Evolutionary conservation across 2,113 vertebrate genomes (phyloP), one percentile per base, ranked within the genome.

Genomic region (Chlamydotis undulata): DNA sequence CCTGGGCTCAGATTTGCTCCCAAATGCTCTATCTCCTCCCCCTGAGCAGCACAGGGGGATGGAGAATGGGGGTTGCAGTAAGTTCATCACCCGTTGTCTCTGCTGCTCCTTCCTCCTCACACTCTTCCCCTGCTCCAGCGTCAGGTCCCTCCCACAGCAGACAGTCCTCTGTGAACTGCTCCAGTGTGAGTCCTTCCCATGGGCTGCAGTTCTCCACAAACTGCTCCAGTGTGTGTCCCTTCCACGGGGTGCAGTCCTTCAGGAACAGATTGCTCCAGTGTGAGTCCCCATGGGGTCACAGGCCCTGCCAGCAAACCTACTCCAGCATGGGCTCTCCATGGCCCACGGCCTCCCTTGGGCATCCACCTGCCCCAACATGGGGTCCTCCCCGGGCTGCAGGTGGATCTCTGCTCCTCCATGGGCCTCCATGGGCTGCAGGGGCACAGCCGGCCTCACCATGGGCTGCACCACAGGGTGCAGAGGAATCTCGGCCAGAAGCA

Each of bases 311-410:
- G 57, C 28, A 12, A 63, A 14, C 8, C 25, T 53, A 12, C 37
- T 63, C 16, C 37, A 45, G 37, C 2, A 0, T 0, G 3, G n/a
- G 21, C 57, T 63, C 1, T 3, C 35, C 22, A 43, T 0, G 35
- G 24, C 10, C 55, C 31, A 37, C 33, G 47, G 41, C 31, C 11
- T 55, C 39, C 39, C 45, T 67, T 2, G 3, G 11, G 29, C 35
- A 82, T 21, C 8, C 11, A 15, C 3, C 35, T 74, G 37, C 67
- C 47, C 35, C 5, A 9, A 3, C 1, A 2, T 61, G 47, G 8
- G 12, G 4, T 45, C 5, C 21, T 57, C 14, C 11, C 7, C 0
- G 5, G 33, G 25, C 25, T 59, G 69, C 61, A 63, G 24, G 0
- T 50, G 43, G 37, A 5, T 14, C 14, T 16, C 17, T 23, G 4